Percentiles rank a stretch among this genome's conserved stretches.
phyloP scores from a whole-genome alignment of 2,888 invertebrate species.

The Mylabris sibirica region DNA sequence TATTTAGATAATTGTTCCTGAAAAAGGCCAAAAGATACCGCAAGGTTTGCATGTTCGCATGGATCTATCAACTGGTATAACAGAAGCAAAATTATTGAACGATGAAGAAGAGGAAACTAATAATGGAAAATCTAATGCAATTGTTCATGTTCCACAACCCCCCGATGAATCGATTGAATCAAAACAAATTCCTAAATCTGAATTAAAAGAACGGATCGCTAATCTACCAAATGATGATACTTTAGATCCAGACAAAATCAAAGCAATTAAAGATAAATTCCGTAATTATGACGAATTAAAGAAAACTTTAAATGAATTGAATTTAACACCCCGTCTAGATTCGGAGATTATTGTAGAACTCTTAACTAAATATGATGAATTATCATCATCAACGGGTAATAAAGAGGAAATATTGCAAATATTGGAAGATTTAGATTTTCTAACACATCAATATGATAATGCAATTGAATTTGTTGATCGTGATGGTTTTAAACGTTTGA shows the following conservation, averaged over 20 bases:
- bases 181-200: conserved; percentile 41
- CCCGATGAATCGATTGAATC: conserved; percentile 39
- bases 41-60: conserved; percentile 77
- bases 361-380: conserved; percentile 63
- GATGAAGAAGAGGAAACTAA: conserved; percentile 48
- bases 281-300: conserved; percentile 71
- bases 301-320: conserved; percentile 68
- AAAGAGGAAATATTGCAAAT: conserved; percentile 60
- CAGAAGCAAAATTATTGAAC: conserved; percentile 77
- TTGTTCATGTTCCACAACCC: conserved; percentile 29
- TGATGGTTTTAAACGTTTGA: conserved; percentile 68
- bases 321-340: conserved; percentile 73
- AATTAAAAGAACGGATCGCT: conserved; percentile 58
- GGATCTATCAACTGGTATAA: conserved; percentile 76
- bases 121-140: conserved; percentile 49
- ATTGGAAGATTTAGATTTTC: conserved; percentile 73
- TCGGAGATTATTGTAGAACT: conserved; percentile 69
- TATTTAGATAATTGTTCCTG: background rate
- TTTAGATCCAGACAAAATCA: conserved; percentile 51
- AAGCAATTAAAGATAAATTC: conserved; percentile 62
- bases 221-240: conserved; percentile 56
- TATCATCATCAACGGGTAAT: conserved; percentile 48
- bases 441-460: conserved; percentile 82
- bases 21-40: conserved; percentile 74
- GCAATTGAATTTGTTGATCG: conserved; percentile 73